A percentile compares a stretch with the other conserved stretches of the same genome.
These are phyloP conservation scores for Nasua narica DNA, from an alignment of 2,797 vertebrate species.

Conservation along the genomic window DNA sequence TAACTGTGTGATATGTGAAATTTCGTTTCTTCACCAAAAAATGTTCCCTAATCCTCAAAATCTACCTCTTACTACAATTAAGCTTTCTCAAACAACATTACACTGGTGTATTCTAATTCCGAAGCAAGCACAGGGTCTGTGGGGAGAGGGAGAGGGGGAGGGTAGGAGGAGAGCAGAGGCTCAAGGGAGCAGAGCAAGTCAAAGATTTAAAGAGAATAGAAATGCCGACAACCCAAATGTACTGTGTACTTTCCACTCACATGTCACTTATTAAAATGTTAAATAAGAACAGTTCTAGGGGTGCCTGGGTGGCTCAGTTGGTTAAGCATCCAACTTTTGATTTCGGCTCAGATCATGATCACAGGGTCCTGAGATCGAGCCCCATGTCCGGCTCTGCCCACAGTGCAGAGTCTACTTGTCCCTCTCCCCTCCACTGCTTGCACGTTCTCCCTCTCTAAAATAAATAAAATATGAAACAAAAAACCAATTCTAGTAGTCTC, in stretches of 20 bases:
- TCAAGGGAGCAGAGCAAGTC: not conserved
- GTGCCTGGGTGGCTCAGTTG: not conserved
- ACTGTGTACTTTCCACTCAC: not conserved
- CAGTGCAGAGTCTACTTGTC: not conserved
- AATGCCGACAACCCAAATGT: not conserved
- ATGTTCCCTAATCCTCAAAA: not conserved
- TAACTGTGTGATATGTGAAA: not conserved
- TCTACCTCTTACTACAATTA: not conserved
- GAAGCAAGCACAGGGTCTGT: not conserved
- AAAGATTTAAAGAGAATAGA: not conserved
- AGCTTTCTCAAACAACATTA: not conserved
- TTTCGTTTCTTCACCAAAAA: slow-evolving; percentile 1
- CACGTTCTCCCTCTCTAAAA: not conserved
- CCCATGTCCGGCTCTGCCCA: not conserved
- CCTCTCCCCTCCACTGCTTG: not conserved
- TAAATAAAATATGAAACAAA: not conserved
- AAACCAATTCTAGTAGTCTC: not conserved
- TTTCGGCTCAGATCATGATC: not conserved
- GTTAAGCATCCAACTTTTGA: not conserved
- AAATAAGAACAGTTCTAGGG: not conserved
- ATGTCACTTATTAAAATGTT: not conserved
- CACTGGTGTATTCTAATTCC: not conserved
- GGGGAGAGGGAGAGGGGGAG: not conserved
- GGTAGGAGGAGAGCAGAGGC: not conserved
- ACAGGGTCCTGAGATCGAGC: not conserved